These are phyloP conservation scores for Noctua pronuba DNA, from an alignment of 2,888 invertebrate species.

Conservation along the genomic window DNA sequence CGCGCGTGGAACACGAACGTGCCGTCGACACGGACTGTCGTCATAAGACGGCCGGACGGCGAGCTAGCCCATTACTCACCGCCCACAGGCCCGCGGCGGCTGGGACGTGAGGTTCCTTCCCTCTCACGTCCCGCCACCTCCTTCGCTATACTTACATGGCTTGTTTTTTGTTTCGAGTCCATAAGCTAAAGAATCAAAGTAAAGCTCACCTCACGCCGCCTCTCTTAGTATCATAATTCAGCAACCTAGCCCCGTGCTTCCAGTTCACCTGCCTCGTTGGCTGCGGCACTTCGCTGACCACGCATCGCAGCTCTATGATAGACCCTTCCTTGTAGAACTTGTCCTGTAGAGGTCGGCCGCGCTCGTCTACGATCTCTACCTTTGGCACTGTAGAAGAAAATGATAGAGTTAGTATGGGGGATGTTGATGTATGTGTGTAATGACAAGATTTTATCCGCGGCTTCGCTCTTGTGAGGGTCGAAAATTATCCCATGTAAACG, in stretches of 20 bases:
- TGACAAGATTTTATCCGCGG: neutral
- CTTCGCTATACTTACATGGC: too few species aligned
- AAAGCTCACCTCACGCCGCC: slow-evolving; percentile 94
- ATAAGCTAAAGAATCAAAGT: too few species aligned
- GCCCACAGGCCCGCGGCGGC: too few species aligned
- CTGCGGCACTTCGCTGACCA: slow-evolving; percentile 95
- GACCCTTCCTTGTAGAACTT: slow-evolving; percentile 96
- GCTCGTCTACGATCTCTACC: slow-evolving; percentile 95
- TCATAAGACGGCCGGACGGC: too few species aligned
- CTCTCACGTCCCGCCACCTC: too few species aligned
- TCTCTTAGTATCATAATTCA: slow-evolving; percentile 95
- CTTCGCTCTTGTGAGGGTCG: neutral
- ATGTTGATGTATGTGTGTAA: neutral
- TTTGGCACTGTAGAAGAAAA: slow-evolving; percentile 92
- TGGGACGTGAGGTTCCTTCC: too few species aligned
- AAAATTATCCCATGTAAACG: too few species aligned
- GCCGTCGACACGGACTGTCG: too few species aligned
- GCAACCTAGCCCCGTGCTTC: slow-evolving; percentile 93
- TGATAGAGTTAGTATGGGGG: neutral
- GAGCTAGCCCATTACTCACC: too few species aligned
- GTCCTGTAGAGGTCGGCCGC: slow-evolving; percentile 93
- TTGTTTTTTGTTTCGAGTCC: too few species aligned
- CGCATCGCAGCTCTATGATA: slow-evolving; percentile 95
- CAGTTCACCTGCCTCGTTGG: slow-evolving; percentile 94
- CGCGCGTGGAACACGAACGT: too few species aligned